Conservation (phyloP, 1,140 invertebrate genomes). For the Nylanderia fulva region DNA sequence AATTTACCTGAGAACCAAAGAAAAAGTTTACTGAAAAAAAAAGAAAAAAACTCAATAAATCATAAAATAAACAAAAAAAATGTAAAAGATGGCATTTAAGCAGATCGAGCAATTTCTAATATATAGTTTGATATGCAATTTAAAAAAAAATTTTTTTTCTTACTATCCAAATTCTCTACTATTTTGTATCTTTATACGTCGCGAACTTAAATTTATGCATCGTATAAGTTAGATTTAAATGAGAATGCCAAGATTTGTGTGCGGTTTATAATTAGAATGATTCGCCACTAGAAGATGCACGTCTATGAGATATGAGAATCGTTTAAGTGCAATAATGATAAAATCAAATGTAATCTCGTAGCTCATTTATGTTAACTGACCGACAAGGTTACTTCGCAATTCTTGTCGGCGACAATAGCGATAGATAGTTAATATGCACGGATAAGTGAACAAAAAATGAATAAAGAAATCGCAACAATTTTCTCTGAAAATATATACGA, state of each 20-base stretch:
- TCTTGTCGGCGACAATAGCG: not conserved
- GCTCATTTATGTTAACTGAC: slow-evolving; percentile 36
- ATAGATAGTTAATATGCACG: not conserved
- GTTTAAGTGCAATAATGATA: slow-evolving; percentile 16
- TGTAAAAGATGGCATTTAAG: too few relatives aligned
- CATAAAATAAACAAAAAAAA: not conserved
- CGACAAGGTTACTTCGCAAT: slow-evolving; percentile 37
- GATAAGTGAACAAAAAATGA: not conserved
- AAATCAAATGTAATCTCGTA: slow-evolving; percentile 33
- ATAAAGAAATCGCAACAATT: not conserved
- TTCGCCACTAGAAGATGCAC: not conserved
- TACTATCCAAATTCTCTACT: not conserved
- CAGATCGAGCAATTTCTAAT: not conserved
- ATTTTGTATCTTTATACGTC: not conserved
- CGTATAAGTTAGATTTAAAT: slow-evolving; percentile 14
- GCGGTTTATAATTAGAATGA: slow-evolving; percentile 26
- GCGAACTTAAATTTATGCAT: not conserved
- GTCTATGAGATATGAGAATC: not conserved
- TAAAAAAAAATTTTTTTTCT: too few relatives aligned
- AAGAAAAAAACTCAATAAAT: slow-evolving; percentile 12
- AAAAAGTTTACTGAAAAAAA: slow-evolving; percentile 38
- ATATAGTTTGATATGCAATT: too few relatives aligned
- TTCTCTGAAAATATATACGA: not conserved
- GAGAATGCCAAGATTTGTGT: slow-evolving; percentile 33
- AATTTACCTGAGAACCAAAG: slow-evolving; percentile 76